These are phyloP conservation scores for Theonella swinhoei DNA, from an alignment of 37 sponge, comb jelly and placozoan genomes.

Conservation along the genomic window DNA sequence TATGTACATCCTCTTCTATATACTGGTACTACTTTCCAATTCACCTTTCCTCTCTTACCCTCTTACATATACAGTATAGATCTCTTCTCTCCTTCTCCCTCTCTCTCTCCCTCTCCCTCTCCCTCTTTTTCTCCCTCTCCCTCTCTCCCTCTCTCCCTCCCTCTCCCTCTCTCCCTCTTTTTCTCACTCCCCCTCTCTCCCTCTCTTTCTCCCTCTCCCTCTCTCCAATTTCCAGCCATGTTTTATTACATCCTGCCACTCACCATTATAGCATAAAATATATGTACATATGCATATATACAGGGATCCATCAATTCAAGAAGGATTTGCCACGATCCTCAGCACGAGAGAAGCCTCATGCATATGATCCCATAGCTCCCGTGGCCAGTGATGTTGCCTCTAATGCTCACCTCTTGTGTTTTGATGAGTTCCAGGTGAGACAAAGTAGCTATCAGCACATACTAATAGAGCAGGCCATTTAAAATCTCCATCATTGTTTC, in stretches of 20 bases:
- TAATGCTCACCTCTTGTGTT: slow-evolving; percentile 85
- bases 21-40: too few relatives aligned
- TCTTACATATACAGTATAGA: not conserved
- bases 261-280: too few relatives aligned
- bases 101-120: not conserved
- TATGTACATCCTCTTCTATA: too few relatives aligned
- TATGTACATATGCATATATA: not conserved
- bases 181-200: not conserved
- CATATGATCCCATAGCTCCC: slow-evolving; percentile 86
- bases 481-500: not conserved
- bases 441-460: not conserved
- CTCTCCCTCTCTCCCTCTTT: not conserved
- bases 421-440: slow-evolving; percentile 95
- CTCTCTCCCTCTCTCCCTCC: not conserved
- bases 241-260: not conserved
- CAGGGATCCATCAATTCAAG: slow-evolving; percentile 86
- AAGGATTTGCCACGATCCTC: slow-evolving; percentile 24
- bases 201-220: not conserved
- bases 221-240: not conserved
- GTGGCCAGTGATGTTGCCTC: slow-evolving; percentile 82
- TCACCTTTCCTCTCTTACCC: not conserved
- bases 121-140: not conserved
- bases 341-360: slow-evolving; percentile 23
- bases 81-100: not conserved
- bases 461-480: not conserved